A percentile compares a stretch with the other conserved stretches of the same genome.
Conservation (phyloP, 2,797 vertebrate species). For the Crenuchus spilurus region DNA sequence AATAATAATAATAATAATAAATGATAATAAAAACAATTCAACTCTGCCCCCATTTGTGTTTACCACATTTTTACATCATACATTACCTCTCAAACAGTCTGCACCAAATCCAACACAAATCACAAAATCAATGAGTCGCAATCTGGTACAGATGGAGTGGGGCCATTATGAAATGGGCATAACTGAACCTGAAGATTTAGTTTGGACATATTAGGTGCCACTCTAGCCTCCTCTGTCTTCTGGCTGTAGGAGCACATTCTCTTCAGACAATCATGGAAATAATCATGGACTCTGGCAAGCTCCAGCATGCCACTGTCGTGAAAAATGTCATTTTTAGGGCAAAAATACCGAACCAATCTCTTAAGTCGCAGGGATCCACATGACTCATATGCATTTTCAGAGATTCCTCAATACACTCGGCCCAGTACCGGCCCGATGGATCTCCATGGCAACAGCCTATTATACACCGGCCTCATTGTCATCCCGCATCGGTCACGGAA, state of each 20-base stretch:
- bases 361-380: not conserved
- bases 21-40: too few relatives aligned
- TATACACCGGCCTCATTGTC: conserved; percentile 2
- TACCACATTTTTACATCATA: too few relatives aligned
- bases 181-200: not conserved
- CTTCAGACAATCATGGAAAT: conserved; percentile 56
- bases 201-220: not conserved
- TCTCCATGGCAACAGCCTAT: conserved; percentile 22
- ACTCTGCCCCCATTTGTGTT: too few relatives aligned
- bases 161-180: not conserved
- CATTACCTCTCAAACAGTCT: too few relatives aligned
- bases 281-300: not conserved
- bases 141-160: not conserved
- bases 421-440: not conserved
- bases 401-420: not conserved
- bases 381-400: not conserved
- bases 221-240: not conserved
- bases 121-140: too few relatives aligned
- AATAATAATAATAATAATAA: too few relatives aligned
- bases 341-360: conserved; percentile 16
- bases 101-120: too few relatives aligned
- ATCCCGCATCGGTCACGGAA: not conserved
- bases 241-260: conserved; percentile 31
- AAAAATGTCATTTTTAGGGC: not conserved
- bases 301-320: not conserved